Evolutionary conservation across 1,140 invertebrate species (phyloP).

Genomic region (Drosophila sulfurigaster): DNA sequence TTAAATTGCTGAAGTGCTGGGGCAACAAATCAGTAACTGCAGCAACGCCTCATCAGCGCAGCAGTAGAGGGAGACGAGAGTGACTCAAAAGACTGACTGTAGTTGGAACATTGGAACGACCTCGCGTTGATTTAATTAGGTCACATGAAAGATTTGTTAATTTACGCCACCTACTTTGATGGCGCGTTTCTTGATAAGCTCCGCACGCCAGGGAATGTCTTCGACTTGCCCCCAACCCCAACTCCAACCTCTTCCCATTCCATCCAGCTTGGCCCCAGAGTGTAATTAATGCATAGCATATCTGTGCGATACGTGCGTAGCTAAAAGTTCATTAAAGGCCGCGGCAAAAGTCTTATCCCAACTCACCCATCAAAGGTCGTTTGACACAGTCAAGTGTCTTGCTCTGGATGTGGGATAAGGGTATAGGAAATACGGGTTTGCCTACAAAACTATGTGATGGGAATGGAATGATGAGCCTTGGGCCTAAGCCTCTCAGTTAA

Average conservation of each 20-base stretch:
- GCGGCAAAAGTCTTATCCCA: conserved; percentile 54
- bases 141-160: conserved; percentile 83
- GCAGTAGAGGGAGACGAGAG: neutral
- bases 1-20: conserved; percentile 65
- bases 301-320: conserved; percentile 64
- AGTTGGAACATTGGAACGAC: conserved; percentile 29
- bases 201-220: conserved; percentile 56
- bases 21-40: conserved; percentile 40
- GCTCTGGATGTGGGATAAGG: conserved; percentile 1
- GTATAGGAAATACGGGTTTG: neutral
- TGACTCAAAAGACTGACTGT: neutral
- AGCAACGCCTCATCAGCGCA: conserved; percentile 15
- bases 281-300: conserved; percentile 71
- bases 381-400: conserved; percentile 54
- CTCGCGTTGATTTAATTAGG: conserved; percentile 76
- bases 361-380: conserved; percentile 69
- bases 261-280: neutral
- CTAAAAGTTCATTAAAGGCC: conserved; percentile 76
- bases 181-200: conserved; percentile 70
- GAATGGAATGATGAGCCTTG: conserved; percentile 19
- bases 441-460: neutral
- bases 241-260: neutral
- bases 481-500: conserved; percentile 55
- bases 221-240: neutral
- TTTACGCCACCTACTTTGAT: conserved; percentile 81